phyloP scores from a whole-genome alignment of 2,888 invertebrate genomes.

The Hecatera dysodea region DNA sequence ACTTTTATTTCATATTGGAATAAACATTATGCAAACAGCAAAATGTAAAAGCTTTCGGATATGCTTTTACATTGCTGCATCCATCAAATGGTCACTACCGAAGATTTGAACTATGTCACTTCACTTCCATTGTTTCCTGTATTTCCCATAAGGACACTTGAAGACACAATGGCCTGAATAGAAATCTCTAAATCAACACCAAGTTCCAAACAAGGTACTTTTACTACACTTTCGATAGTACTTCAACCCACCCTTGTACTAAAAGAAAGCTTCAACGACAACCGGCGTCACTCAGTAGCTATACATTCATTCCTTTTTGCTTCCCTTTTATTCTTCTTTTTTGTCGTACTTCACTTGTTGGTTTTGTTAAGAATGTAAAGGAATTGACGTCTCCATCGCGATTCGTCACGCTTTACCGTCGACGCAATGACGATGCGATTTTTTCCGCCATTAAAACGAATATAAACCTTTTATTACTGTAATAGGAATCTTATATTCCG shows the following conservation, averaged over 20 bases:
- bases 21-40: background rate
- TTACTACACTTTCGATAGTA: conserved; percentile 56
- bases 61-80: too few relatives aligned
- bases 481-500: conserved; percentile 31
- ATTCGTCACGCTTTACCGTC: conserved; percentile 86
- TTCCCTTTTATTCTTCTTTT: conserved; percentile 68
- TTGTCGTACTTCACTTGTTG: conserved; percentile 85
- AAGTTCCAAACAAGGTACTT: conserved; percentile 50
- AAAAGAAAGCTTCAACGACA: conserved; percentile 67
- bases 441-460: conserved; percentile 79
- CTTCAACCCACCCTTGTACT: conserved; percentile 56
- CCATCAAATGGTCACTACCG: background rate
- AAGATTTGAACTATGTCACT: conserved; percentile 27
- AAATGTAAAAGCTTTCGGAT: background rate
- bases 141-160: conserved; percentile 27
- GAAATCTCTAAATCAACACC: conserved; percentile 54
- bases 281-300: conserved; percentile 68
- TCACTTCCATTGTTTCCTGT: conserved; percentile 32
- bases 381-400: conserved; percentile 87
- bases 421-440: conserved; percentile 86
- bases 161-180: conserved; percentile 44
- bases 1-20: background rate
- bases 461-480: conserved; percentile 31
- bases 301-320: conserved; percentile 66
- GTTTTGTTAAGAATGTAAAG: conserved; percentile 87